Evolutionary conservation across 2,113 vertebrate genomes (phyloP).

Genomic region (Micronycteris hirsuta): DNA sequence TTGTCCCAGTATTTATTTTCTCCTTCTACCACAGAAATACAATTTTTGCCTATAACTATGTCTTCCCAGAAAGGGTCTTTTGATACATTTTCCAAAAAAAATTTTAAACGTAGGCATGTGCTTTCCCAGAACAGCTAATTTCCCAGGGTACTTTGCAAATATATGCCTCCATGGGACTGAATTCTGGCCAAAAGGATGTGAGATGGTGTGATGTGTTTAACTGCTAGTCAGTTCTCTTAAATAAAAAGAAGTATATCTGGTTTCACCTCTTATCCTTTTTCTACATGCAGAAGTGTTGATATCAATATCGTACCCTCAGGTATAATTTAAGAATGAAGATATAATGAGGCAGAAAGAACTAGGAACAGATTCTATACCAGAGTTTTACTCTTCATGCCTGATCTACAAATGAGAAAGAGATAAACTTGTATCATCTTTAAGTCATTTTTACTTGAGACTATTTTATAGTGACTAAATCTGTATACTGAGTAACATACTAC

Average conservation of each 20-base stretch:
- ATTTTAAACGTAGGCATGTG: not conserved
- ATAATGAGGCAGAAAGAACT: not conserved
- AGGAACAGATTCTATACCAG: not conserved
- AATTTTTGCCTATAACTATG: not conserved
- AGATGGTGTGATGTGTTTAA: not conserved
- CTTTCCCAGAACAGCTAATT: conserved; percentile 1
- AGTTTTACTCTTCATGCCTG: not conserved
- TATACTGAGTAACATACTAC: not conserved
- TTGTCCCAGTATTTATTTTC: not conserved
- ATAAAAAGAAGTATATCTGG: not conserved
- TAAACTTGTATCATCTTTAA: not conserved
- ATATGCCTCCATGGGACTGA: not conserved
- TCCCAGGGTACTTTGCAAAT: not conserved
- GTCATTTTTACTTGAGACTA: not conserved
- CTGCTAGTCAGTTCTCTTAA: not conserved
- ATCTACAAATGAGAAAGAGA: not conserved
- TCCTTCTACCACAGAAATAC: not conserved
- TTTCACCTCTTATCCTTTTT: not conserved
- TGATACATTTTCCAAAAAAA: not conserved
- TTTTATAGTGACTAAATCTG: not conserved
- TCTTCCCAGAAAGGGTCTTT: not conserved
- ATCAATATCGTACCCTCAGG: not conserved
- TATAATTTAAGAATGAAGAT: not conserved
- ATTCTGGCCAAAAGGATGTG: not conserved
- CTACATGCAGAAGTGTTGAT: not conserved